These are phyloP conservation scores for Tenebrosternarchus preto DNA, from an alignment of 2,113 vertebrate species.

Conservation along the genomic window DNA sequence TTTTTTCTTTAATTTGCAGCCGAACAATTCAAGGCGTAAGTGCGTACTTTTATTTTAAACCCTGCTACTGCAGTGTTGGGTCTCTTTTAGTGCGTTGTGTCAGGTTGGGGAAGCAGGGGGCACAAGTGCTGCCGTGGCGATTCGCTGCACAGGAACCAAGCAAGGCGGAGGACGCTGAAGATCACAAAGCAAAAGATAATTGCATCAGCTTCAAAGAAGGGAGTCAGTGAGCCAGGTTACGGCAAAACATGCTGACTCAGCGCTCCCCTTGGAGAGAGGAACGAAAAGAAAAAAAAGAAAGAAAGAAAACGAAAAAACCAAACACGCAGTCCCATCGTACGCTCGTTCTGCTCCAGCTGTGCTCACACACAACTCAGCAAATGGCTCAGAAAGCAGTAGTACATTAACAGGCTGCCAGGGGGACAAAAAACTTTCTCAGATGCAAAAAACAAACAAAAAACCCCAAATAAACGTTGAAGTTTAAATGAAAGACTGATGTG, in stretches of 20 bases:
- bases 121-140: neutral
- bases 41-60: neutral
- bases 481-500: neutral
- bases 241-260: slow-evolving; percentile 38
- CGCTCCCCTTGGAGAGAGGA: neutral
- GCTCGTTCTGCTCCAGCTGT: slow-evolving; percentile 16
- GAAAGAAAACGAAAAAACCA: neutral
- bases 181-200: slow-evolving; percentile 44
- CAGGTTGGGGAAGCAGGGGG: slow-evolving; percentile 7
- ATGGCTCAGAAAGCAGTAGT: slow-evolving; percentile 13
- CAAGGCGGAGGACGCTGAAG: neutral
- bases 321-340: slow-evolving; percentile 1
- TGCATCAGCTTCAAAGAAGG: slow-evolving; percentile 23
- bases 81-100: neutral
- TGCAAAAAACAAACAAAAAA: too few relatives aligned
- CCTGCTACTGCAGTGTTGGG: too few relatives aligned
- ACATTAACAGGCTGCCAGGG: neutral
- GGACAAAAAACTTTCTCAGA: neutral
- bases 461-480: too few relatives aligned
- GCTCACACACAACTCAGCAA: neutral
- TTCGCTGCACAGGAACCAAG: slow-evolving; percentile 7
- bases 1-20: neutral
- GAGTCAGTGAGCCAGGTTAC: slow-evolving; percentile 21
- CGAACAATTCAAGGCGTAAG: neutral
- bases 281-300: neutral